These are phyloP conservation scores for Akabosia matsudoensis DNA, from an alignment of 1,140 invertebrate genomes.

Conservation along the genomic window DNA sequence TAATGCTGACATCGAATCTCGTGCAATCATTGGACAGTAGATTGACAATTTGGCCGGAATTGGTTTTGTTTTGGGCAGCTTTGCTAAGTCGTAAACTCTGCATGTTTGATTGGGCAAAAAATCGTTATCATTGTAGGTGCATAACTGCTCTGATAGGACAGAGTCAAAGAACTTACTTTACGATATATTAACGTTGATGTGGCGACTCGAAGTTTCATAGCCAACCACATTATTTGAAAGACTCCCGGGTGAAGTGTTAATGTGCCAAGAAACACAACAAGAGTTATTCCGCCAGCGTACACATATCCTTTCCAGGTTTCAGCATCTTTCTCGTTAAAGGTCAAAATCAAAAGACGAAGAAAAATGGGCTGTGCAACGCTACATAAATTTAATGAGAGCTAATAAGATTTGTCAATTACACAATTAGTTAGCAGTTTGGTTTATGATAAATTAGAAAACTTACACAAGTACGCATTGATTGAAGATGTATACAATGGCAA, in stretches of 20 bases:
- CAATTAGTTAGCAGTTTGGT: neutral
- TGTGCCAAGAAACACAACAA: neutral
- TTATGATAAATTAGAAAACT: neutral
- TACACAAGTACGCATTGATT: constrained; percentile 10
- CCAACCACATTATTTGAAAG: neutral
- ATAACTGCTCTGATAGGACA: too few species aligned
- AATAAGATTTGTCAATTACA: too few species aligned
- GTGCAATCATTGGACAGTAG: constrained; percentile 84
- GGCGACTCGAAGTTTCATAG: neutral
- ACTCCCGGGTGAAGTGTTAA: neutral
- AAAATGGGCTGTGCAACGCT: neutral
- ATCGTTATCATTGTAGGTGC: neutral
- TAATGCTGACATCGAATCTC: constrained; percentile 66
- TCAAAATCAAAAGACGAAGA: neutral
- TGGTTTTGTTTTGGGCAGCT: constrained; percentile 55
- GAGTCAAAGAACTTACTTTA: constrained; percentile 8
- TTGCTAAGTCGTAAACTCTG: constrained; percentile 43
- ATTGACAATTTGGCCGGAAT: constrained; percentile 69
- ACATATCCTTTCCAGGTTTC: neutral
- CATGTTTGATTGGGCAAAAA: neutral
- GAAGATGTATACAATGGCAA: neutral
- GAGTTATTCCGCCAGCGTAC: neutral
- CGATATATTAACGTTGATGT: constrained; percentile 6
- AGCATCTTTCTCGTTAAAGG: neutral
- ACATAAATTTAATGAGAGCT: neutral